Evolutionary conservation across 2,888 invertebrate genomes (phyloP).

Genomic region (Polydrusus cervinus): DNA sequence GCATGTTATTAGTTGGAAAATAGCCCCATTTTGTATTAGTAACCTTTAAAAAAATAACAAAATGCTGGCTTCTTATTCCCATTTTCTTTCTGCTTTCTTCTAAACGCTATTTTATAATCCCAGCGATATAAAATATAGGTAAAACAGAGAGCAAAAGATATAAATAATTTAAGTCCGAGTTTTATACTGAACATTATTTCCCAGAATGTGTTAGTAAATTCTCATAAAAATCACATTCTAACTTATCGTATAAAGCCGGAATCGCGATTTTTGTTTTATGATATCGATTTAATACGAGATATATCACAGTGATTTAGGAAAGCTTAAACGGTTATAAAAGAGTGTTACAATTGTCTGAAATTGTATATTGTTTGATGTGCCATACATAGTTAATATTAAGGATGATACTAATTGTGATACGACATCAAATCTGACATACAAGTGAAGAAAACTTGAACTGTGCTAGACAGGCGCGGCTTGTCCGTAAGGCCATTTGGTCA

Average conservation of each 20-base stretch:
- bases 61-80: no score
- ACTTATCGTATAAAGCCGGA: conserved; percentile 21
- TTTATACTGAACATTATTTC: conserved; percentile 17
- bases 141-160: conserved; percentile 9
- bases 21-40: no score
- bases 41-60: no score
- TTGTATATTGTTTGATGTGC: no score
- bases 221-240: conserved; percentile 23
- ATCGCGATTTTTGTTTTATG: conserved; percentile 7
- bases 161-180: conserved; percentile 20
- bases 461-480: no score
- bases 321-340: neutral
- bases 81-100: no score
- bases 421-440: no score
- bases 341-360: no score
- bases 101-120: neutral
- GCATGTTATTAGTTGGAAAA: no score
- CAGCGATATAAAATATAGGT: conserved; percentile 5
- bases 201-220: conserved; percentile 20
- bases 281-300: conserved; percentile 13
- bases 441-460: no score
- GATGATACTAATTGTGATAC: no score
- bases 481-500: no score
- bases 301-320: neutral
- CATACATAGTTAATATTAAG: neutral